A percentile compares a stretch with the other conserved stretches of the same genome.
phyloP scores from a whole-genome alignment of 2,797 vertebrate genomes.

The Chaetodon trifasciatus region DNA sequence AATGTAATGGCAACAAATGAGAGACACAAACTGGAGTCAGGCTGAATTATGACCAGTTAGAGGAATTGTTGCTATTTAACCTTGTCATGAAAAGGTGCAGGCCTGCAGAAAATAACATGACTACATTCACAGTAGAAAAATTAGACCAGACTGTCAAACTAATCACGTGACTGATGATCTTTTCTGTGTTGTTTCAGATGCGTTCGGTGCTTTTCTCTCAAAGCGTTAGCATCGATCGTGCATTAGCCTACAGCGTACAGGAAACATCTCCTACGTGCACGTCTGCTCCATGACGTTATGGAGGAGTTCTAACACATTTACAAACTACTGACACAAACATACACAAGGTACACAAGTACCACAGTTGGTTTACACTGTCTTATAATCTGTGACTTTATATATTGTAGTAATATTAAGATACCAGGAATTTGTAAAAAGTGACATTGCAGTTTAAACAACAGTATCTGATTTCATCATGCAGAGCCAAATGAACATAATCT shows the following conservation, averaged over 20 bases:
- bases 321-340: slow-evolving; percentile 67
- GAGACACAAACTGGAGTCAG: slow-evolving; percentile 3
- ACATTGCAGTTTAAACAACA: slow-evolving; percentile 56
- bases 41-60: slow-evolving; percentile 31
- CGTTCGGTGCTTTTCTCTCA: slow-evolving; percentile 57
- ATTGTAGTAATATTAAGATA: slow-evolving; percentile 52
- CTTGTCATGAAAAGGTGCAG: slow-evolving; percentile 4
- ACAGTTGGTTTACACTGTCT: slow-evolving; percentile 47
- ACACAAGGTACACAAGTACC: slow-evolving; percentile 59
- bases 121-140: slow-evolving; percentile 68
- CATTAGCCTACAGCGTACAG: slow-evolving; percentile 46
- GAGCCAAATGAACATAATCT: slow-evolving; percentile 48
- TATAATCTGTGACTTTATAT: slow-evolving; percentile 61
- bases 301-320: slow-evolving; percentile 75
- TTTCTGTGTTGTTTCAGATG: slow-evolving; percentile 47
- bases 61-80: slow-evolving; percentile 22
- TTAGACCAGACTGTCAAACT: slow-evolving; percentile 45
- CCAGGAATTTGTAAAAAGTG: slow-evolving; percentile 56
- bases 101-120: slow-evolving; percentile 20
- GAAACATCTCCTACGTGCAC: slow-evolving; percentile 70
- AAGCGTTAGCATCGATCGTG: slow-evolving; percentile 50
- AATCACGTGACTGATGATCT: slow-evolving; percentile 50
- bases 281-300: slow-evolving; percentile 73
- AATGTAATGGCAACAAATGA: background rate
- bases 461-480: slow-evolving; percentile 47